These are phyloP conservation scores for Hirtodrosophila alboralis DNA, from an alignment of 2,888 invertebrate genomes.

Conservation along the genomic window DNA sequence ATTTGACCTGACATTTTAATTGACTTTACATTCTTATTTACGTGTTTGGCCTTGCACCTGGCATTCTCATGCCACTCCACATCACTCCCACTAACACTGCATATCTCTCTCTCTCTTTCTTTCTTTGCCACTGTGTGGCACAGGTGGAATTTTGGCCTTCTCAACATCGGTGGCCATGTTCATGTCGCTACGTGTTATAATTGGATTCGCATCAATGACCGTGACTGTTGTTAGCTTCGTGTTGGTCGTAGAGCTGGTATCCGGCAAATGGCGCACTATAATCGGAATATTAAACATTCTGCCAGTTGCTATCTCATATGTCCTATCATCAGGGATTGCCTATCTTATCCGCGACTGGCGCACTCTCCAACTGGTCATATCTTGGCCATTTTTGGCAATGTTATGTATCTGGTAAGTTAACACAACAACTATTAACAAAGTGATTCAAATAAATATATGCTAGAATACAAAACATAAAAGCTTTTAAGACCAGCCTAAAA, in stretches of 20 bases:
- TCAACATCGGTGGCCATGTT: slow-evolving; percentile 86
- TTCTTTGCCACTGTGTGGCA: slow-evolving; percentile 28
- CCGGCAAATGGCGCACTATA: slow-evolving; percentile 87
- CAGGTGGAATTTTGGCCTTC: slow-evolving; percentile 86
- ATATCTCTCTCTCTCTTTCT: slow-evolving; percentile 9
- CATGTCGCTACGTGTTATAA: slow-evolving; percentile 85
- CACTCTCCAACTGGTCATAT: slow-evolving; percentile 85
- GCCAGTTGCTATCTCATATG: slow-evolving; percentile 87
- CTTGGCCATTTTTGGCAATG: slow-evolving; percentile 86
- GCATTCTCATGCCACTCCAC: slow-evolving; percentile 39
- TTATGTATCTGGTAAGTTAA: slow-evolving; percentile 85
- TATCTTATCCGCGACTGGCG: slow-evolving; percentile 87
- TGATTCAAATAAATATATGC: too few relatives aligned
- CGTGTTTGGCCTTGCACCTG: slow-evolving; percentile 74
- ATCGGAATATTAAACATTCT: slow-evolving; percentile 87
- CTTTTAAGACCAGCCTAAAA: too few relatives aligned
- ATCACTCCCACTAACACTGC: slow-evolving; percentile 9
- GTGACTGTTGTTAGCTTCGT: slow-evolving; percentile 88
- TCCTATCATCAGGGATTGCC: slow-evolving; percentile 86
- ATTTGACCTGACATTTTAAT: slow-evolving; percentile 67
- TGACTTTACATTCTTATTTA: slow-evolving; percentile 76
- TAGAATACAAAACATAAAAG: too few relatives aligned
- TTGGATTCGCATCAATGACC: slow-evolving; percentile 88
- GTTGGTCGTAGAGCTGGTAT: slow-evolving; percentile 87
- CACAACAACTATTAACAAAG: not conserved